Evolutionary conservation across 1,140 invertebrate genomes (phyloP), one percentile per base, ranked within the genome.

Genomic region (Ericerus pela): DNA sequence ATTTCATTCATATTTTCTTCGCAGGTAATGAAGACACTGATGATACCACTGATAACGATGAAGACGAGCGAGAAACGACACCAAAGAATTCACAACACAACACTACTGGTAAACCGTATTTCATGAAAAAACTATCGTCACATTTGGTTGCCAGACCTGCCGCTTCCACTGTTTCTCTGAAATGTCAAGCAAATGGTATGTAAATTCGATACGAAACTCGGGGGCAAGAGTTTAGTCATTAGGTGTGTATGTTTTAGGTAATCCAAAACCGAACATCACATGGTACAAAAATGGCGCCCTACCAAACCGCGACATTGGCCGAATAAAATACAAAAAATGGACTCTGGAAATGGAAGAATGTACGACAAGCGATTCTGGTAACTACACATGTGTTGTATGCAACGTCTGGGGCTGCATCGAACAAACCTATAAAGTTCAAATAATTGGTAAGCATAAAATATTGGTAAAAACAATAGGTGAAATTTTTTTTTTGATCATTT

Each of bases 381-480:
- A 85, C 62, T 95, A 94, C 65, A 90, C 82, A 0, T 95, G 91
- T 64, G 71, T 80, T 26, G 80, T 89, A 5, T 85, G 81, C 70
- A 95, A 94, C 65, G 64, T 70, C 6, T 64, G 81, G 16, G 87
- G 81, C 6, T 86, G 85, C 63, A 81, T 90, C 51, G 76, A 82
- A 33, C 81, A 81, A 64, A 84, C 80, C 0, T 85, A 77, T 63
- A 76, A 72, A 58, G 72, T 91, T 5, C 76, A 82, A 55, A 76
- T 90, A 51, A 73, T 82, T 60, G 83, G 86, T 89, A 72, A 78
- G 76, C n/a, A 55, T n/a, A 22, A 0, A 30, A 2, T 20, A 20
- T 30, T 53, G 6, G 16, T 30, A 53, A 52, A 27, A 51, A 26
- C 16, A 24, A 22, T 18, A 16, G 6, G 22, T 11, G 2, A 36